phyloP scores from a whole-genome alignment of 2,113 vertebrate genomes.

The Lutjanus erythropterus region DNA sequence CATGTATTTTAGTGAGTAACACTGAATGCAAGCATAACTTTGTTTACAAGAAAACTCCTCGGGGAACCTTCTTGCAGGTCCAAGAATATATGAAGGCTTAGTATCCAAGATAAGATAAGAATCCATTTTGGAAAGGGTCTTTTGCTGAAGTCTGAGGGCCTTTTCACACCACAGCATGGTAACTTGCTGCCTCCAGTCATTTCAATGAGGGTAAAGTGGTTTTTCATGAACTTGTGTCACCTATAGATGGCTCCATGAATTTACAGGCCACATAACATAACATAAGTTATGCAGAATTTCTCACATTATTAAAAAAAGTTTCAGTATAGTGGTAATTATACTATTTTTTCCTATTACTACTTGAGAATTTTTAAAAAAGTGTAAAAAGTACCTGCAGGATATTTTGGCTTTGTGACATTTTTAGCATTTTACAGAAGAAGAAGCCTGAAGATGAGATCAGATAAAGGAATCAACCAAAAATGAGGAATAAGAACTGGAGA shows the following conservation, averaged over 20 bases:
- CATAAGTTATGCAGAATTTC: too few species aligned
- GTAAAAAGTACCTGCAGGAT: not conserved
- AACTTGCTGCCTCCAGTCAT: too few species aligned
- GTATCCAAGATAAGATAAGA: not conserved
- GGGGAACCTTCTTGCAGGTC: not conserved
- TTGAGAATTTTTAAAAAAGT: not conserved
- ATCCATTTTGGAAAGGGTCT: not conserved
- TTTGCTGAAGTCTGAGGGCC: not conserved
- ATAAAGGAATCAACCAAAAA: not conserved
- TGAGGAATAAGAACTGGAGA: not conserved
- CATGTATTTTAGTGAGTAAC: not conserved
- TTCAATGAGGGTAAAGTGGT: too few species aligned
- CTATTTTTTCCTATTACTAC: not conserved
- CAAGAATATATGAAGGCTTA: not conserved
- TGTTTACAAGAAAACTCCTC: conserved; percentile 6
- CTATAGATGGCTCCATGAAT: not conserved
- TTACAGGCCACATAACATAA: not conserved
- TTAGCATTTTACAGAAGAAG: not conserved
- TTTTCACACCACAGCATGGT: too few species aligned
- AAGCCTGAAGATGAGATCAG: not conserved
- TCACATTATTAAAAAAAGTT: not conserved
- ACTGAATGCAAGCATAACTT: not conserved
- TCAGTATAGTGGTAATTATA: not conserved
- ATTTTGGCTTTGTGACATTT: not conserved
- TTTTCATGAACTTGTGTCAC: not conserved